phyloP scores from a whole-genome alignment of 2,797 vertebrate species.

The Sitta carolinensis region DNA sequence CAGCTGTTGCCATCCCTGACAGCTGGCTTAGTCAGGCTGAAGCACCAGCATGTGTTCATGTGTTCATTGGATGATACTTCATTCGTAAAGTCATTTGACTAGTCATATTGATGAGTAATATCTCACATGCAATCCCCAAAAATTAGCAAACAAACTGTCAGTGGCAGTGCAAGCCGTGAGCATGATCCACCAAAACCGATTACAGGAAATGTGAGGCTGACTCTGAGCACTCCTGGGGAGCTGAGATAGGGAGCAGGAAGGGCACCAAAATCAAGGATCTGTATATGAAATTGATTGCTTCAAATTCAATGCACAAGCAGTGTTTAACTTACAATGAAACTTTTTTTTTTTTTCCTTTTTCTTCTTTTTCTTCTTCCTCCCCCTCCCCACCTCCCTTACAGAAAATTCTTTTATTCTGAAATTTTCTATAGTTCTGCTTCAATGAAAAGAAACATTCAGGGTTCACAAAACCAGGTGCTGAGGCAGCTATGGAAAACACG shows the following conservation, averaged over 20 bases:
- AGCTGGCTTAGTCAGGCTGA: conserved; percentile 61
- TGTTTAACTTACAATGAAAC: background rate
- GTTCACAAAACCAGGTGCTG: background rate
- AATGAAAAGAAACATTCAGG: background rate
- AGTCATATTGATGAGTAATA: conserved; percentile 63
- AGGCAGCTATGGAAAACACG: background rate
- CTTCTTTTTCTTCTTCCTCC: background rate
- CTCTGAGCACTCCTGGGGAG: background rate
- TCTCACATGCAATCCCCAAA: conserved; percentile 25
- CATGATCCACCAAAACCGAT: background rate
- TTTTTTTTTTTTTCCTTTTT: background rate
- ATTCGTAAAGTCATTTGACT: conserved; percentile 42
- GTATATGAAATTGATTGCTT: background rate
- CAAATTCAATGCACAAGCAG: background rate
- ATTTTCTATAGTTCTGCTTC: background rate
- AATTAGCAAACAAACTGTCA: background rate
- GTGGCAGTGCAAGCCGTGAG: background rate
- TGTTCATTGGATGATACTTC: conserved; percentile 14
- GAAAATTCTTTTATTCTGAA: background rate
- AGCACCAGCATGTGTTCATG: background rate
- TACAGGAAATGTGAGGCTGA: background rate
- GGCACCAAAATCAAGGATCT: background rate
- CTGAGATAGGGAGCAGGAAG: background rate
- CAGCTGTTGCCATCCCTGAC: conserved; percentile 45
- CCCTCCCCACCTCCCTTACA: accelerated